Evolutionary conservation across 2,113 vertebrate genomes (phyloP), one percentile per base, ranked within the genome.

Genomic region (Dicentrarchus labrax): DNA sequence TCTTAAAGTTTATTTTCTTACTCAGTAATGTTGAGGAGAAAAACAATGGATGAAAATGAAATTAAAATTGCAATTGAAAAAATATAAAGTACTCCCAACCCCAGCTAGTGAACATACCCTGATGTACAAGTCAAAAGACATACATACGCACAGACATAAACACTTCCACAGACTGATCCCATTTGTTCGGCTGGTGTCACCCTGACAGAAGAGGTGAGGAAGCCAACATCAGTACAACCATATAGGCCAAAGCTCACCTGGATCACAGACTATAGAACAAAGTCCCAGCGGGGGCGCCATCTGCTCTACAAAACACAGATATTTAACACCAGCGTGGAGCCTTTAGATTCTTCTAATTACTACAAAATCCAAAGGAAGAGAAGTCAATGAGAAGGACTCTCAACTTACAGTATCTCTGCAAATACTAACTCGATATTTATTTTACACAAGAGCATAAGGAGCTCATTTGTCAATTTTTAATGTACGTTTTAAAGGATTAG

Each of bases 211-310:
- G 24, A 90, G 73, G 79, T 80, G 68, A 73, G 72, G 50, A 54
- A 82, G 70, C 47, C 75, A 22, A 66, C 36, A 71, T 47, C 4
- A 8, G 16, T 5, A 82, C 74, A 73, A 43, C 16, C 39, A 45
- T 41, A 39, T 39, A 82, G 68, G 72, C 36, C 30, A 77, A 74
- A 84, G 77, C n/a, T 61, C 80, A 86, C 12, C 73, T 78, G 22
- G 70, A 56, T 56, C 75, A 64, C 76, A 68, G 78, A 65, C 43
- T 39, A 53, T 6, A 56, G 69, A n/a, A 39, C 51, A 61, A 47
- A 10, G 13, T 48, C 36, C n/a, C 36, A 54, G 41, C 16, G 0
- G 24, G 15, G 54, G 12, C 61, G 41, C 78, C 51, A 60, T 86
- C 74, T 83, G 76, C 69, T 67, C 62, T 38, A 39, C 38, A 77